Evolutionary conservation across 2,888 invertebrate genomes (phyloP).

Genomic region (Euclidia mi): DNA sequence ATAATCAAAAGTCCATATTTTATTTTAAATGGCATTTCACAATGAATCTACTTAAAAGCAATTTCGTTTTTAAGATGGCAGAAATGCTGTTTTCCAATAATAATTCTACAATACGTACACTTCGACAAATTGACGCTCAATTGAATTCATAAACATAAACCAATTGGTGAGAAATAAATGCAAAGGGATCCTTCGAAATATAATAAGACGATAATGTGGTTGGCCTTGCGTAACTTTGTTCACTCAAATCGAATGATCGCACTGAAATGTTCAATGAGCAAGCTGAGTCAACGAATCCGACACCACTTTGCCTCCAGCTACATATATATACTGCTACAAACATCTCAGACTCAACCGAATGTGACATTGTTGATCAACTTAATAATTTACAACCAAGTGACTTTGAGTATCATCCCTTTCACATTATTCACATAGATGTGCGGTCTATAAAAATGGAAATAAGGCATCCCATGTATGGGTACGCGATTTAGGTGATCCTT

Average conservation of each 20-base stretch:
- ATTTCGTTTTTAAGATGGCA: too few species aligned
- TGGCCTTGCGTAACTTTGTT: conserved; percentile 60
- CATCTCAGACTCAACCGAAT: conserved; percentile 51
- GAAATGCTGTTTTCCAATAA: too few species aligned
- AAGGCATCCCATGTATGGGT: background rate
- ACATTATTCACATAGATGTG: conserved; percentile 12
- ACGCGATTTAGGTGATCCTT: background rate
- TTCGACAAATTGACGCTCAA: too few species aligned
- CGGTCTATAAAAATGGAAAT: conserved; percentile 2
- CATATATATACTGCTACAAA: conserved; percentile 55
- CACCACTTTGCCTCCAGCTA: conserved; percentile 51
- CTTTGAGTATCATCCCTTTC: conserved; percentile 8
- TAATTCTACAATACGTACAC: too few species aligned
- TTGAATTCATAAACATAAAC: background rate
- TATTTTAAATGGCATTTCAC: too few species aligned
- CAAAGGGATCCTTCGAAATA: conserved; percentile 18
- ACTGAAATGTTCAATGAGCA: conserved; percentile 72
- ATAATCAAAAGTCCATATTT: too few species aligned
- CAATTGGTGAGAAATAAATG: conserved; percentile 18
- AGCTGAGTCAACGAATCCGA: conserved; percentile 58
- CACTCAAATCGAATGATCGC: conserved; percentile 69
- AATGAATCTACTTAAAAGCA: too few species aligned
- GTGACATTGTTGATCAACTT: conserved; percentile 50
- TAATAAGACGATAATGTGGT: conserved; percentile 47
- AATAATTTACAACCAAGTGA: conserved; percentile 27